These are phyloP conservation scores for Nothoprocta perdicaria DNA, from an alignment of 2,113 vertebrate genomes.

Conservation along the genomic window DNA sequence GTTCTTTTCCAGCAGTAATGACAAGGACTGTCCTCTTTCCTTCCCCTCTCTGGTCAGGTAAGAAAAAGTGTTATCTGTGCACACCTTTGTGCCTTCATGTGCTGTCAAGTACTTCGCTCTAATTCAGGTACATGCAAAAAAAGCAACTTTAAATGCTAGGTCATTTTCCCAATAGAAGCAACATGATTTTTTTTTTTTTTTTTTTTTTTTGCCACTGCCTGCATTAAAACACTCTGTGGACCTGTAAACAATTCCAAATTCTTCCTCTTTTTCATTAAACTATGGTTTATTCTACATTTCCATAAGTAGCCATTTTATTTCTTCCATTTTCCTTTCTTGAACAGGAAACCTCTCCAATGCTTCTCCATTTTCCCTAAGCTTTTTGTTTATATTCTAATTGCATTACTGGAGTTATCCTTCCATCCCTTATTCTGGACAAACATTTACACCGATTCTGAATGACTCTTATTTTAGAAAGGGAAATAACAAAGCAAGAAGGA, in stretches of 20 bases:
- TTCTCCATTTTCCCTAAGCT: conserved; percentile 67
- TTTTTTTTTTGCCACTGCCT: not conserved
- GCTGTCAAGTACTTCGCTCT: not conserved
- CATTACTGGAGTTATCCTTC: conserved; percentile 69
- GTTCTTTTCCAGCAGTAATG: not conserved
- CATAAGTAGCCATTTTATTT: conserved; percentile 58
- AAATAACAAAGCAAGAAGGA: conserved; percentile 43
- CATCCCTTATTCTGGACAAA: conserved; percentile 58
- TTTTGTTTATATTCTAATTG: conserved; percentile 67
- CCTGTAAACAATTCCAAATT: conserved; percentile 4
- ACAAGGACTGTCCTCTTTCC: not conserved
- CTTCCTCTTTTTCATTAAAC: conserved; percentile 19
- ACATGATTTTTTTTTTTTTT: not conserved
- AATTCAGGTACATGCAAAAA: not conserved
- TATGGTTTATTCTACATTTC: conserved; percentile 54
- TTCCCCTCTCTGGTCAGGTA: not conserved
- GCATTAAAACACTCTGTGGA: not conserved
- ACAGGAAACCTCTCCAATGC: conserved; percentile 64
- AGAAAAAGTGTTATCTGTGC: not conserved
- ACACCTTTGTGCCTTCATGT: not conserved
- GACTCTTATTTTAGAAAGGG: not conserved
- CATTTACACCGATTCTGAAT: conserved; percentile 45
- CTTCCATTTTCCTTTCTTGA: conserved; percentile 70
- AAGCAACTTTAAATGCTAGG: not conserved
- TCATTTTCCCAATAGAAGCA: not conserved